A percentile compares a stretch with the other conserved stretches of the same genome.
Conservation (phyloP, 2,113 vertebrate genomes). For the Oreochromis tanganicae region DNA sequence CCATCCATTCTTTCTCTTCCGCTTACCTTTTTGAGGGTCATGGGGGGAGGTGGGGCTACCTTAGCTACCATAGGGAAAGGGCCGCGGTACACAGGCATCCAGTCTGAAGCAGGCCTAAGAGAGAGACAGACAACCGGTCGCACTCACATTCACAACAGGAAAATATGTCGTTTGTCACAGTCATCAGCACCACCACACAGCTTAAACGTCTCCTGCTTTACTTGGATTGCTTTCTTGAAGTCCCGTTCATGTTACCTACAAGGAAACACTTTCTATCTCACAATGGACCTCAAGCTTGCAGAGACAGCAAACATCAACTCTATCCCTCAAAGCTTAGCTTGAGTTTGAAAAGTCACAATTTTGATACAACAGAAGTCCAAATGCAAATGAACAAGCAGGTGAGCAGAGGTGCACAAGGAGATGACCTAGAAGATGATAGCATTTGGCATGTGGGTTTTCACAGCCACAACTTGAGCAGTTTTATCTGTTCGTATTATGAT, state of each 20-base stretch:
- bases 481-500: neutral
- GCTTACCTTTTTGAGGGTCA: neutral
- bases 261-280: neutral
- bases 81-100: neutral
- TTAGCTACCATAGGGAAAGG: neutral
- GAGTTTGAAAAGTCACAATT: neutral
- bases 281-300: neutral
- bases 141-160: too few relatives aligned
- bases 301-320: neutral
- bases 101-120: neutral
- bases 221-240: neutral
- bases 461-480: rapidly evolving
- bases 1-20: neutral
- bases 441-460: neutral
- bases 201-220: neutral
- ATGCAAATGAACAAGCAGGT: neutral
- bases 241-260: neutral
- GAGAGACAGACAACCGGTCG: neutral
- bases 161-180: neutral
- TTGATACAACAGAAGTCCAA: neutral
- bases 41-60: neutral
- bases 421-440: neutral
- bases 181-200: neutral
- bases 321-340: neutral
- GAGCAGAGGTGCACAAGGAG: neutral